Base-by-base conservation (phyloP, 2,113 vertebrate species). In the Micronisus gabar region DNA sequence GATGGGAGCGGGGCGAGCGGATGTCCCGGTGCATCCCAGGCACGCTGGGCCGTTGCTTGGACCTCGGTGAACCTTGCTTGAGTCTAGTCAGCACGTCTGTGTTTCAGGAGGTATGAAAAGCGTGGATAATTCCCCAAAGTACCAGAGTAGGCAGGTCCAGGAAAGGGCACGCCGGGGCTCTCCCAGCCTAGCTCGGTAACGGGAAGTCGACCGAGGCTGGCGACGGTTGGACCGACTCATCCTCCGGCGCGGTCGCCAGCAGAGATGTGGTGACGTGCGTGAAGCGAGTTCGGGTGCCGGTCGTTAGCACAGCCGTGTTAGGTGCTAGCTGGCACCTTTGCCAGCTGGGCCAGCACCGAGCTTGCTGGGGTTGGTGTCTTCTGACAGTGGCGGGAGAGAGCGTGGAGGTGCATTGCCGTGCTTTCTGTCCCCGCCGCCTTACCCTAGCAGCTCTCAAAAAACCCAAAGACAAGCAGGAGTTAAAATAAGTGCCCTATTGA, bases 21-120 rank as follows among this genome's bases (percentile, higher is more conserved):
- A 67, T 63, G 32, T 63, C 19, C 32, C 0, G 0, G 7, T 75
- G 27, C n/a, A 40, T 70, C 63, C 48, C 26, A 38, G 21, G 45
- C 11, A 1, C 53, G 8, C 5, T 32, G 47, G 41, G 15, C 43
- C 78, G 17, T 43, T 87, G 34, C 50, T 72, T 45, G 65, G 29
- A 56, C n/a, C 43, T 63, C 79, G 36, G 4, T 0, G 13, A 79
- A 62, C 38, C 26, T 74, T 0, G 0, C 25, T 2, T 20, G 17
- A 56, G 10, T 62, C 34, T 61, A 10, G 2, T n/a, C 32, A 48
- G 34, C 26, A 8, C 14, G 13, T 62, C 72, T 84, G 34, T 80
- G 22, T 59, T 81, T 23, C 58, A 50, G 58, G 48, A 93, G 15
- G 2, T 43, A 10, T 17, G 22, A 38, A 70, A 67, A 50, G 32